Conservation (phyloP, 2,113 vertebrate species). For the Glaucidium brasilianum region DNA sequence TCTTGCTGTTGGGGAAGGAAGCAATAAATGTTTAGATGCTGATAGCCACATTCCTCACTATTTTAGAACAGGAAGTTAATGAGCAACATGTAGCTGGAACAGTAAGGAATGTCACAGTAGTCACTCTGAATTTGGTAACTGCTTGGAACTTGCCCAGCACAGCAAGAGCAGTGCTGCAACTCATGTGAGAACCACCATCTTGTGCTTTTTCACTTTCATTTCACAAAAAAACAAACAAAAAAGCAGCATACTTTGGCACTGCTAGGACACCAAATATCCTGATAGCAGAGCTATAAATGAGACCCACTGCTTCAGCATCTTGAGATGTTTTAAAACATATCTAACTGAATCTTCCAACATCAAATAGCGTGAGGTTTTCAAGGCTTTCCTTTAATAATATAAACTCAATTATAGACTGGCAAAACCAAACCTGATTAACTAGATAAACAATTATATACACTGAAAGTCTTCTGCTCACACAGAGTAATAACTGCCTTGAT, state of each 20-base stretch:
- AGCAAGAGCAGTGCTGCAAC: neutral
- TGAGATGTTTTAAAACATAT: neutral
- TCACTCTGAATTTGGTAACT: neutral
- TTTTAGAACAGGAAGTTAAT: conserved; percentile 8
- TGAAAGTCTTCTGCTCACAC: neutral
- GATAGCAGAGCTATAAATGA: neutral
- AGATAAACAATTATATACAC: neutral
- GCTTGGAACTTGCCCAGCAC: neutral
- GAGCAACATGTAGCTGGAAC: neutral
- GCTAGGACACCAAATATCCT: neutral
- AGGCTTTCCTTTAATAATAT: neutral
- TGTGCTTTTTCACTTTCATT: neutral
- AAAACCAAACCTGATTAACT: neutral
- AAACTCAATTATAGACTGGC: neutral
- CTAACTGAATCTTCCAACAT: neutral
- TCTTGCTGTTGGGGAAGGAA: conserved; percentile 30
- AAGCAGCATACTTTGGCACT: neutral
- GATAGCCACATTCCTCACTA: conserved; percentile 10
- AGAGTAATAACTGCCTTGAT: neutral
- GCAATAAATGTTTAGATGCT: conserved; percentile 45
- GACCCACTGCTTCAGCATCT: rapidly evolving
- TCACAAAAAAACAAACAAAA: neutral
- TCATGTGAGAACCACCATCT: neutral
- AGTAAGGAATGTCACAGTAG: neutral
- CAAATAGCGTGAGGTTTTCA: neutral